phyloP scores from a whole-genome alignment of 2,888 invertebrate genomes.

The Acleris sparsana region DNA sequence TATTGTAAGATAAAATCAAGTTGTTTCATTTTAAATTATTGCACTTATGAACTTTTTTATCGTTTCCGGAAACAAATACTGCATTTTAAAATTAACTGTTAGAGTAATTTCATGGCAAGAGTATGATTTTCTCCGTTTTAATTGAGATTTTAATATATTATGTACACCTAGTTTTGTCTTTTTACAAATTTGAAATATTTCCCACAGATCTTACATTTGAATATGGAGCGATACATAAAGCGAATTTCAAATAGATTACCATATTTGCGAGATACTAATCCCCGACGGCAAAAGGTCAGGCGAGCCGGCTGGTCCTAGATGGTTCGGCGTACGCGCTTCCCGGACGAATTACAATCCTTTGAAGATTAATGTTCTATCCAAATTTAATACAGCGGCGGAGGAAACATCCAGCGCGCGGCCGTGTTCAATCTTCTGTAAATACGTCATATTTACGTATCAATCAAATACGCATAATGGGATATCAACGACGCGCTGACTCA shows the following conservation, averaged over 20 bases:
- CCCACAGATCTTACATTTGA: neutral
- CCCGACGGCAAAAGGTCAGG: conserved; percentile 34
- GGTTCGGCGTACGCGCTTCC: conserved; percentile 40
- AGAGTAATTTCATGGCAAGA: too few species aligned
- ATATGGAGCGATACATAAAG: conserved; percentile 13
- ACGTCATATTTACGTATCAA: conserved; percentile 38
- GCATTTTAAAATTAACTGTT: too few species aligned
- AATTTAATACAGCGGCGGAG: conserved; percentile 46
- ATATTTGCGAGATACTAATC: conserved; percentile 39
- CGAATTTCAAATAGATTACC: conserved; percentile 40
- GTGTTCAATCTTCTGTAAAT: conserved; percentile 41
- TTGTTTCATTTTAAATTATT: too few species aligned
- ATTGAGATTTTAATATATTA: too few species aligned
- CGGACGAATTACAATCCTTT: conserved; percentile 53
- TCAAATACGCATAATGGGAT: conserved; percentile 33
- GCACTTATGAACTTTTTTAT: too few species aligned
- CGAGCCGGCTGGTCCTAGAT: conserved; percentile 40
- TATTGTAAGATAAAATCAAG: too few species aligned
- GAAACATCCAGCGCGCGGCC: conserved; percentile 42
- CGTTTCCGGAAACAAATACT: too few species aligned
- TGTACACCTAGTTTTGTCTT: too few species aligned
- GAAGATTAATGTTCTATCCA: conserved; percentile 57
- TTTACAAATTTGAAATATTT: too few species aligned
- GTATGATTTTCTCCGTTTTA: too few species aligned
- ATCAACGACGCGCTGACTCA: conserved; percentile 26